Evolutionary conservation across 2,888 invertebrate genomes (phyloP), one percentile per base, ranked within the genome.

Genomic region (Arctia plantaginis): DNA sequence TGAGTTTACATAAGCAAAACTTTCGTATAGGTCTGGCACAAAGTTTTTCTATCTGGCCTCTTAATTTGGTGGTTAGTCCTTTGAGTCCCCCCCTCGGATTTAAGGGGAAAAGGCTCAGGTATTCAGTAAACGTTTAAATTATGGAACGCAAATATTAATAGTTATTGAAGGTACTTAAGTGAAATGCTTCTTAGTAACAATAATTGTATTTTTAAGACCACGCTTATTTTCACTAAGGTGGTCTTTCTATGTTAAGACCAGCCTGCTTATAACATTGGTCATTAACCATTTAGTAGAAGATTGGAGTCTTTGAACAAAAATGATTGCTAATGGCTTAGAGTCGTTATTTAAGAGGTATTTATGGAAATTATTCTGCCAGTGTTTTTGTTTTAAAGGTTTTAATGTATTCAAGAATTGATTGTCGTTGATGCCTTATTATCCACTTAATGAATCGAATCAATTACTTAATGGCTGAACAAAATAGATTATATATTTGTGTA

Each of bases 401-500:
- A 78, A 83, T 81, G 81, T 79, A 83, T 83, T 79, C 70, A 35
- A 35, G 73, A 76, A 72, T 76, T 77, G 76, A 83, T 81, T 79
- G 79, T 74, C 33, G 62, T 72, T 39, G 75, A 33, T 66, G 64
- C 75, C 75, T 18, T 67, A 74, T 80, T 76, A 72, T 75, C 75
- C 70, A 68, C 75, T 78, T 73, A 73, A 81, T 83, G 76, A 82
- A 77, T 39, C 41, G 69, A 80, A 69, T 74, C 74, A 69, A 78
- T 72, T 76, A 80, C 41, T 44, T 68, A 30, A 30, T 47, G 55
- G 55, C 23, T 72, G 47, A 20, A 44, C 62, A 76, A 68, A 62
- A 71, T 71, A n/a, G 51, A 69, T 44, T 3, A 55, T 33, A 41
- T 35, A 7, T 73, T 41, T 3, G 8, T 66, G 13, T 27, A 33